Base-by-base conservation (phyloP, 2,113 vertebrate species). In the Panurus biarmicus region DNA sequence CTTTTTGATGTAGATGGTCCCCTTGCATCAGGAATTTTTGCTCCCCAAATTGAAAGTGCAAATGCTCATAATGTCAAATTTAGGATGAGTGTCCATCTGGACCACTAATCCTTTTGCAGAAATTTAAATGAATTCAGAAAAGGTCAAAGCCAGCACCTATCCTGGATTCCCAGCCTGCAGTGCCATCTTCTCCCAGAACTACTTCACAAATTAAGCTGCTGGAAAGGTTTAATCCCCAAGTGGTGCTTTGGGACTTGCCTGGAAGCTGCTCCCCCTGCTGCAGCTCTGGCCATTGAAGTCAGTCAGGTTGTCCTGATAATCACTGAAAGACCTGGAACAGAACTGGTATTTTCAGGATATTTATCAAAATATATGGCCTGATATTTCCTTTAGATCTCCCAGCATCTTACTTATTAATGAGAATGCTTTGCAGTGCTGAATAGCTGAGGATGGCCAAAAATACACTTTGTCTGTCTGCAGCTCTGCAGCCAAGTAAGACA, bases 401-500 rank as follows among this genome's bases (percentile, higher is more conserved):
- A 66, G 35, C 64, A 25, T 73, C 89, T 85, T 62, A 36, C 64
- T 94, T 93, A 89, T 90, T 93, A 82, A 84, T 53, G 81, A 85
- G 82, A 79, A 66, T 36, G 50, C 74, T 89, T 87, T 95, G 75
- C 87, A 67, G 56, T 18, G 7, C 87, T n/a, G 44, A 85, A 73
- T 60, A 85, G 87, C 81, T 91, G 85, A 83, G 91, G 83, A 50
- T 77, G 67, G 91, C 87, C 90, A 87, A 66, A 91, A 90, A 44
- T 90, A 38, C 2, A 26, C 87, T 93, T 3, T 71, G 85, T 87
- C 81, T 93, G 82, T 44, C 81, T 89, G 75, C 75, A 67, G 71
- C 88, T 87, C 91, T 95, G 47, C 60, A 82, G 93, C 94, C 96
- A 95, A 96, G 85, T 56, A 56, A 93, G 89, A 95, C 87, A 95